Conservation (phyloP, 2,113 vertebrate genomes). For the Donacobius atricapilla region DNA sequence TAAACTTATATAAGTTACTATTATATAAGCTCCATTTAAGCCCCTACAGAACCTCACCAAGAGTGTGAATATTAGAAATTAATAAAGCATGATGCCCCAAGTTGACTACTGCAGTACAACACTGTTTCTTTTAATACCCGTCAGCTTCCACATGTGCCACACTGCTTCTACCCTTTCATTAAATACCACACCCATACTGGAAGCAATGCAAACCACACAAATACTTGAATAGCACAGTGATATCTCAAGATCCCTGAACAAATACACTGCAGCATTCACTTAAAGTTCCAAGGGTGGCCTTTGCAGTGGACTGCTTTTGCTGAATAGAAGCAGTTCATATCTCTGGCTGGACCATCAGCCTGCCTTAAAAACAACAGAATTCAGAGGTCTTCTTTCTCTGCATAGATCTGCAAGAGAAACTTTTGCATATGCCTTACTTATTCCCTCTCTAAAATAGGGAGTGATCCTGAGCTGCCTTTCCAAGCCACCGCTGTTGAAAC, state of each 20-base stretch:
- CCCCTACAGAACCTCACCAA: constrained; percentile 19
- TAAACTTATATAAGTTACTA: constrained; percentile 18
- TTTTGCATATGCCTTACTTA: not conserved
- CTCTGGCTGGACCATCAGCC: not conserved
- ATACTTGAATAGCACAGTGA: not conserved
- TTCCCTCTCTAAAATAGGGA: not conserved
- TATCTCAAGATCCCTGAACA: not conserved
- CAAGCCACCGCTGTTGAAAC: not conserved
- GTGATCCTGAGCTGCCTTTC: not conserved
- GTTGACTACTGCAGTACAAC: not conserved
- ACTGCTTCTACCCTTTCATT: not conserved
- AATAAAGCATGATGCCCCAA: not conserved
- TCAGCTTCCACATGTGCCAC: not conserved
- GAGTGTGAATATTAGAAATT: constrained; percentile 13
- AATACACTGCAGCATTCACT: not conserved
- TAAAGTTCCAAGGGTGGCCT: accelerated
- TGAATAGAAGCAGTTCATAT: not conserved
- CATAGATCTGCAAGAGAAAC: not conserved
- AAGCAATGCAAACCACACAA: not conserved
- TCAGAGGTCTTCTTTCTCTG: not conserved
- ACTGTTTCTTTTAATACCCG: not conserved
- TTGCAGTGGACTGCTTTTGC: not conserved
- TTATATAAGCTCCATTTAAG: constrained; percentile 26
- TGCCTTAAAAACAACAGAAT: not conserved
- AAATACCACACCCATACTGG: not conserved